Conservation (phyloP, 2,113 vertebrate genomes). For the Actinemys pallida region DNA sequence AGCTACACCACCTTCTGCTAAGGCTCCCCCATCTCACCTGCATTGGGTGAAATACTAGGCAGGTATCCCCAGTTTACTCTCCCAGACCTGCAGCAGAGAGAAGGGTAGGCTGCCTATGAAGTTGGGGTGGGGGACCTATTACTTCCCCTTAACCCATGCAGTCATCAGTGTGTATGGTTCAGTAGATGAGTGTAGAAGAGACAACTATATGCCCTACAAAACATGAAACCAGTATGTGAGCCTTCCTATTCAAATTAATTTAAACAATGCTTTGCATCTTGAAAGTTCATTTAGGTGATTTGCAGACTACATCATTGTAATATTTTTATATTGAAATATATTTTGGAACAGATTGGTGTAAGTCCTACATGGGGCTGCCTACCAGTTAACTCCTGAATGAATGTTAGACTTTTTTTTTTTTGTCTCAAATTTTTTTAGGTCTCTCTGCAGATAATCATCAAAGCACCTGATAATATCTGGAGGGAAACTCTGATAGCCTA, state of each 20-base stretch:
- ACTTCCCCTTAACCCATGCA: neutral
- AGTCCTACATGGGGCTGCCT: neutral
- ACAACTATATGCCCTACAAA: neutral
- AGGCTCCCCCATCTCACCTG: neutral
- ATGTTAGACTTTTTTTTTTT: neutral
- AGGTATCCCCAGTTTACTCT: neutral
- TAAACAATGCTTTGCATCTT: neutral
- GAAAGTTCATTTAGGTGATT: neutral
- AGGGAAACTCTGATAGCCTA: neutral
- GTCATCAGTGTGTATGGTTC: neutral
- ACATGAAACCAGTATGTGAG: neutral
- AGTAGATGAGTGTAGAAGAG: slow-evolving; percentile 19
- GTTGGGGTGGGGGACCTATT: neutral
- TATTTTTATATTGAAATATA: neutral
- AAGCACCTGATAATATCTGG: neutral
- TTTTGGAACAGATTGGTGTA: neutral
- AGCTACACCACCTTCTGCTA: neutral
- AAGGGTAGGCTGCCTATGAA: neutral
- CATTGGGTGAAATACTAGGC: neutral
- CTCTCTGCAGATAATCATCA: neutral
- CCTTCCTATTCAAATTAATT: neutral
- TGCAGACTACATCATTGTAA: neutral
- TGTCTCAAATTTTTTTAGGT: neutral
- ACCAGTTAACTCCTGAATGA: neutral
- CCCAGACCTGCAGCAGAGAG: neutral